Evolutionary conservation across 2,797 vertebrate genomes (phyloP), one percentile per base, ranked within the genome.

Genomic region (Scarus forsteni): DNA sequence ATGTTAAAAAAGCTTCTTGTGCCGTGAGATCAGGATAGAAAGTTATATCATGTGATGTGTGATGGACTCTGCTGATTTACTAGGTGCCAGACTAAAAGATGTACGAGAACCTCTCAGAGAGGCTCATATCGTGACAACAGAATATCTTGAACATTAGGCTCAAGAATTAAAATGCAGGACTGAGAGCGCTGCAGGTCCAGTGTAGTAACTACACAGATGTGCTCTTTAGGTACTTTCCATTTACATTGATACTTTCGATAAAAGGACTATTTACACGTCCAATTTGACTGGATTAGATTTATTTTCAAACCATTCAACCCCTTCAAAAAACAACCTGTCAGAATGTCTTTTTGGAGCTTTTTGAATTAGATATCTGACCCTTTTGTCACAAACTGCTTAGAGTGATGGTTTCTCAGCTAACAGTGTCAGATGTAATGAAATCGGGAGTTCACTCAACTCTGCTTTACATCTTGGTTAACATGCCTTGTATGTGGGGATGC

Each of bases 1-100:
- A 73, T 66, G 66, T 66, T 15, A 63, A 59, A 50, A 11, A 0
- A n/a, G 36, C 1, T 9, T 66, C 57, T 46, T 71, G 16, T 58
- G 27, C 49, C 50, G 38, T 0, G 3, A 59, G 19, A 18, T 36
- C 11, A 49, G 39, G 48, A 38, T 46, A 51, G 19, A 71, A n/a
- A 38, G 46, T 44, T 15, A 69, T 18, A 13, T 34, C 35, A 1
- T 18, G 57, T 52, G 54, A 53, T 6, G 10, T 10, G 16, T 56
- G 15, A 42, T 38, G 11, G 7, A 49, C 52, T 66, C 11, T 39
- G 27, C 44, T 43, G 71, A 38, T 66, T 45, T 10, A 38, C 51
- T 6, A 7, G 1, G 14, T 10, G 16, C 11, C 42, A 6, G n/a
- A 66, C 18, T 52, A 64, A 70, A 58, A 40, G 57, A 12, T 7